phyloP scores from a whole-genome alignment of 2,113 vertebrate genomes.

The Mystacornis crossleyi region DNA sequence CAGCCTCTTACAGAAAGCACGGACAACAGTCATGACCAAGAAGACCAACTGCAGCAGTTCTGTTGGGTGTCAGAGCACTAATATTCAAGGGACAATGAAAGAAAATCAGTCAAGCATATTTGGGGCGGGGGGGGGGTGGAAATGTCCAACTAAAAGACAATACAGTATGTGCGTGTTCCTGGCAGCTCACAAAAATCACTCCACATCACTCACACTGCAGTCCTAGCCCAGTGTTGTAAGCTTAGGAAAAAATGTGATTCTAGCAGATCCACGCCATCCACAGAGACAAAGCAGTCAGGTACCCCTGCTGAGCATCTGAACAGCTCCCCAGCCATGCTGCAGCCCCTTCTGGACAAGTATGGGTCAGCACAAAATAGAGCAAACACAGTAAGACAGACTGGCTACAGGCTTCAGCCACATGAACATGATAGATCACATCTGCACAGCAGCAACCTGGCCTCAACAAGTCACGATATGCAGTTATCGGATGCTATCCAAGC shows the following conservation, averaged over 20 bases:
- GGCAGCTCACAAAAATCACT: background rate
- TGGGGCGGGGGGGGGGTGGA: too few relatives aligned
- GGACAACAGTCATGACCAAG: background rate
- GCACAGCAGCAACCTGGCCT: background rate
- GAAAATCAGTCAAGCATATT: background rate
- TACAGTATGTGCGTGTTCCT: background rate
- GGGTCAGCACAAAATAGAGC: background rate
- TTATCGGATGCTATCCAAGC: background rate
- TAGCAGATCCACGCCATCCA: fast-evolving
- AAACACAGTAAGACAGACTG: background rate
- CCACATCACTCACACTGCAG: background rate
- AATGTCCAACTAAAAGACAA: background rate
- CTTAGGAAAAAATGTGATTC: background rate
- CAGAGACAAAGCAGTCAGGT: background rate
- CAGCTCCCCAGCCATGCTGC: background rate
- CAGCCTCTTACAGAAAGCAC: background rate
- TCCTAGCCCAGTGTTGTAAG: background rate
- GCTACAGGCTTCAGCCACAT: background rate
- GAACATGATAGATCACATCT: background rate
- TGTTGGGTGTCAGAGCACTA: background rate
- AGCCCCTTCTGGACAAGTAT: background rate
- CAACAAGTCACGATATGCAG: background rate
- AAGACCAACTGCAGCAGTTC: background rate
- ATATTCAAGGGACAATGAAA: background rate
- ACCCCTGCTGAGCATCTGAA: background rate